phyloP scores from a whole-genome alignment of 1,140 invertebrate genomes.

The Hermetia illucens region DNA sequence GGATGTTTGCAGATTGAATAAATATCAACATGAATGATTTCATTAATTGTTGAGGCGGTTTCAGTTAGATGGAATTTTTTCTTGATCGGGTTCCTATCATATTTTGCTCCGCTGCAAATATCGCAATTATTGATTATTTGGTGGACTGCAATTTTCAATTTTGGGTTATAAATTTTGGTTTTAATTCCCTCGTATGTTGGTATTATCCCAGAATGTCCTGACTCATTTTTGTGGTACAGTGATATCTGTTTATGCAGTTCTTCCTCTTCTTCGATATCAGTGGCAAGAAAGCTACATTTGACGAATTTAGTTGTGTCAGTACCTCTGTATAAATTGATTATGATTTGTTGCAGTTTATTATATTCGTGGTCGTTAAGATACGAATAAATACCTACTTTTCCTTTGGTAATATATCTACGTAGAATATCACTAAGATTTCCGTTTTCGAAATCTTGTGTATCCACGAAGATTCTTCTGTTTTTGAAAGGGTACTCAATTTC shows the following conservation, averaged over 20 bases:
- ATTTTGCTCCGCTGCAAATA: neutral
- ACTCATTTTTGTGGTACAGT: neutral
- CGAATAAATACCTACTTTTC: neutral
- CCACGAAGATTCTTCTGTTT: neutral
- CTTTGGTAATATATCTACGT: neutral
- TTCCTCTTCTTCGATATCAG: neutral
- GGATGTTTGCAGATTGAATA: neutral
- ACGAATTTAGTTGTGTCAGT: too few relatives aligned
- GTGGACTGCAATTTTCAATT: neutral
- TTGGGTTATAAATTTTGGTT: neutral
- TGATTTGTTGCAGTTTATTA: neutral
- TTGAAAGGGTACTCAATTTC: neutral
- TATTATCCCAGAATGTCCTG: neutral
- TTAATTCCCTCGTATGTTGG: neutral
- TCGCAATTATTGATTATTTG: conserved; percentile 1
- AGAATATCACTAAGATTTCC: neutral
- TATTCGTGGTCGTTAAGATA: neutral
- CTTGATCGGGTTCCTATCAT: neutral
- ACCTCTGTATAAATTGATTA: too few relatives aligned
- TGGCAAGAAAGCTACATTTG: too few relatives aligned
- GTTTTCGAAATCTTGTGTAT: neutral
- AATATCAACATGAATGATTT: neutral
- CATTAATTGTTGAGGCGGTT: neutral
- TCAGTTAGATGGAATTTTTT: neutral
- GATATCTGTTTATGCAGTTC: neutral